These are phyloP conservation scores for Entelurus aequoreus DNA, from an alignment of 2,113 vertebrate genomes.

Conservation along the genomic window DNA sequence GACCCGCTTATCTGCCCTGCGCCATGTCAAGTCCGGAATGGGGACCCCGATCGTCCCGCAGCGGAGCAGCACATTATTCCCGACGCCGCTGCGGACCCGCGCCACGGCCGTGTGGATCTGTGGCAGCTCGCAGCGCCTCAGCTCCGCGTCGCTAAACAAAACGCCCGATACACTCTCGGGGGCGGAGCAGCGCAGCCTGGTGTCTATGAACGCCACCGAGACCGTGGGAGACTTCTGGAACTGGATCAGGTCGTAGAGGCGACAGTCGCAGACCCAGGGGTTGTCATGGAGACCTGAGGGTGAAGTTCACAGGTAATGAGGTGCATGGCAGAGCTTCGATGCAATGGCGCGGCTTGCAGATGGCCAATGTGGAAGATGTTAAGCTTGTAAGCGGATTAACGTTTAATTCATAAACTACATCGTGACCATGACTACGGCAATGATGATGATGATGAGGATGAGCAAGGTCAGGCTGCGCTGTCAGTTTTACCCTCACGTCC, in stretches of 20 bases:
- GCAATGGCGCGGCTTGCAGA: constrained; percentile 52
- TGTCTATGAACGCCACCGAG: constrained; percentile 85
- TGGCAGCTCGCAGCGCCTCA: constrained; percentile 84
- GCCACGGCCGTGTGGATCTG: constrained; percentile 80
- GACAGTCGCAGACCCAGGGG: constrained; percentile 94
- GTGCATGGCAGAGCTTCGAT: constrained; percentile 9
- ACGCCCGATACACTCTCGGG: constrained; percentile 85
- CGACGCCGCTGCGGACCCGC: constrained; percentile 81
- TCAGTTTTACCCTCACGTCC: constrained; percentile 11
- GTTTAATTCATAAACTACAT: constrained; percentile 63
- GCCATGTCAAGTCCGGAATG: constrained; percentile 88
- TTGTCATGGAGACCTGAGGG: constrained; percentile 92
- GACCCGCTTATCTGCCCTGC: constrained; percentile 74
- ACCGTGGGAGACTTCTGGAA: constrained; percentile 82
- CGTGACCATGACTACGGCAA: constrained; percentile 39
- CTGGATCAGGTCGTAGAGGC: constrained; percentile 86
- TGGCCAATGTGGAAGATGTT: constrained; percentile 51
- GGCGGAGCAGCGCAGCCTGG: constrained; percentile 80
- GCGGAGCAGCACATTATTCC: constrained; percentile 84
- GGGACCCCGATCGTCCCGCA: constrained; percentile 90
- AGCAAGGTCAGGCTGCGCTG: constrained; percentile 9
- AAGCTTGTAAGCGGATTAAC: constrained; percentile 61
- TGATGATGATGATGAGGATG: constrained; percentile 25
- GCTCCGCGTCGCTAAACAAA: constrained; percentile 83
- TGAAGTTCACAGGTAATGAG: constrained; percentile 25